Evolutionary conservation across 2,113 vertebrate genomes (phyloP).

Genomic region (Seriola quinqueradiata): DNA sequence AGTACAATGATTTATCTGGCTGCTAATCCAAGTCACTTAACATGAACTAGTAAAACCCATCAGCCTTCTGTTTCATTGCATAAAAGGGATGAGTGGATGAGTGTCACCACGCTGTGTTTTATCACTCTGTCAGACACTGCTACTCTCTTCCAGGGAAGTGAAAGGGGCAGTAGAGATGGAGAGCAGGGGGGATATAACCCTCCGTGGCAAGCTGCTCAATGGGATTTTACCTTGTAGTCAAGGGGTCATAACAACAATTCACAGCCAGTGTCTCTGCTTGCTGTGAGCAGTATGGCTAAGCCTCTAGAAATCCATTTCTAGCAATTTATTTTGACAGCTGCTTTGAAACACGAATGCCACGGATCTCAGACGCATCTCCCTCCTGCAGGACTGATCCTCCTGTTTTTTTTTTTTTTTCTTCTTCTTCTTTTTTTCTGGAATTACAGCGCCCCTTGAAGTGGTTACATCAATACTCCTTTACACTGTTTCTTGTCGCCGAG

Average conservation of each 20-base stretch:
- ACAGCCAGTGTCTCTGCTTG: conserved; percentile 29
- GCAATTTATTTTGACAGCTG: conserved; percentile 56
- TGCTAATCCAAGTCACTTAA: conserved; percentile 66
- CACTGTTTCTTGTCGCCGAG: conserved; percentile 11
- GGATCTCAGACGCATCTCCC: conserved; percentile 29
- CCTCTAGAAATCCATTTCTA: conserved; percentile 44
- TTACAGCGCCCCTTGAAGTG: conserved; percentile 37
- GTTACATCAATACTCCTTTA: conserved; percentile 43
- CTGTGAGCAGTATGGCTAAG: conserved; percentile 38
- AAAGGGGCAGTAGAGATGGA: conserved; percentile 17
- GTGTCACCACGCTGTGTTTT: conserved; percentile 25
- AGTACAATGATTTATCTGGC: conserved; percentile 53
- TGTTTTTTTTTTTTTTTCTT: conserved; percentile 8
- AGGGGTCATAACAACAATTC: conserved; percentile 51
- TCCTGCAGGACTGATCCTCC: conserved; percentile 34
- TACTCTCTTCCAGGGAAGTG: not conserved
- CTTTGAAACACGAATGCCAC: conserved; percentile 51
- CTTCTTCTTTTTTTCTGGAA: conserved; percentile 1
- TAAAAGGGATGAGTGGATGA: conserved; percentile 50
- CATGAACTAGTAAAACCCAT: conserved; percentile 42
- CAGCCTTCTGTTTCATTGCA: conserved; percentile 28
- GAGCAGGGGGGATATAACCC: conserved; percentile 1
- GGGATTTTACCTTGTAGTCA: conserved; percentile 45
- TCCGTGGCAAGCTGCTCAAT: conserved; percentile 42
- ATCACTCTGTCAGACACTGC: conserved; percentile 42